These are phyloP conservation scores for Notolabrus celidotus DNA, from an alignment of 2,797 vertebrate species.

Conservation along the genomic window DNA sequence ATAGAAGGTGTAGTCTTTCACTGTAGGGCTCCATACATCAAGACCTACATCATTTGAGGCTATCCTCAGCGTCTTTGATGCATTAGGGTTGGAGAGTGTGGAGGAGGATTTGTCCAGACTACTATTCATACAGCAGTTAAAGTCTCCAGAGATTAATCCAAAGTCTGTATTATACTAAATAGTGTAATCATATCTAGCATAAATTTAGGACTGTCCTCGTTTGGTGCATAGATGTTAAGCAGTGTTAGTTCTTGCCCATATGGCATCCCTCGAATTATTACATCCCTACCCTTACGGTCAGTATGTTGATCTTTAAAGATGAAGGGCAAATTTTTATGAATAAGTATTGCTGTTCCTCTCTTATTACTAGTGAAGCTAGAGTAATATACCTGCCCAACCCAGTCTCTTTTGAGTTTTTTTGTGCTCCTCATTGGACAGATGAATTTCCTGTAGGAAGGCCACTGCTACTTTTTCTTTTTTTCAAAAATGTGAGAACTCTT, in stretches of 20 bases:
- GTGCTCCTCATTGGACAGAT: too few species aligned
- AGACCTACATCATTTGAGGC: background rate
- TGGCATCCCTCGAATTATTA: background rate
- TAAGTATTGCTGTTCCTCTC: background rate
- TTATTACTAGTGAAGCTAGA: too few species aligned
- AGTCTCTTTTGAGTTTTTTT: too few species aligned
- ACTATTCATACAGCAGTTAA: slow-evolving; percentile 19
- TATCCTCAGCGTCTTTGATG: slow-evolving; percentile 18
- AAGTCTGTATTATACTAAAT: slow-evolving; percentile 7
- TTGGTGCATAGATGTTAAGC: background rate
- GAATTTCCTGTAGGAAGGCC: too few species aligned
- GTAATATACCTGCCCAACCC: too few species aligned
- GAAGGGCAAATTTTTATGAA: background rate
- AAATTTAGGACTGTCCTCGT: slow-evolving; percentile 1
- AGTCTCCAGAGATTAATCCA: background rate
- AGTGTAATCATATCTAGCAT: slow-evolving; percentile 1
- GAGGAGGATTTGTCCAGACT: background rate
- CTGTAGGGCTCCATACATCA: slow-evolving; percentile 13
- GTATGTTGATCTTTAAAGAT: background rate
- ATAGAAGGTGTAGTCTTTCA: slow-evolving; percentile 36
- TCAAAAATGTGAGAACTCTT: too few species aligned
- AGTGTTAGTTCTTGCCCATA: background rate
- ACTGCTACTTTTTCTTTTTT: too few species aligned
- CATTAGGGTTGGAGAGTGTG: slow-evolving; percentile 12
- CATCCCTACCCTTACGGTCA: background rate